Conservation (phyloP, 2,888 invertebrate species). For the Caenorhabditis sp. region DNA sequence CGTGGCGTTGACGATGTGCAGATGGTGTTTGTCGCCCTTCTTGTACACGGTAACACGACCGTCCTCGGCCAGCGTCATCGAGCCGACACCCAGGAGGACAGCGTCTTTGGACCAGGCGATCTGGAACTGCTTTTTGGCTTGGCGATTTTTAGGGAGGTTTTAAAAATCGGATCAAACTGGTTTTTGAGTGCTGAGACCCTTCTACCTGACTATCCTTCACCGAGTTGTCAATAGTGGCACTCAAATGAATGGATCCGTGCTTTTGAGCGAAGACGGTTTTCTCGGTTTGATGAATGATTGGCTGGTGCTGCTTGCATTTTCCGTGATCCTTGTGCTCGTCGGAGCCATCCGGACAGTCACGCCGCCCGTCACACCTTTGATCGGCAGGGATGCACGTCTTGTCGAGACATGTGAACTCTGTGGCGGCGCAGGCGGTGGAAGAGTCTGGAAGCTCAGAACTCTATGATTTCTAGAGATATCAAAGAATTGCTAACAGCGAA, state of each 20-base stretch:
- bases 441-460: slow-evolving; percentile 66
- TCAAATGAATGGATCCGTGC: slow-evolving; percentile 70
- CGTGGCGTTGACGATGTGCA: slow-evolving; percentile 68
- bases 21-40: slow-evolving; percentile 70
- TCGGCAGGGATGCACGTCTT: slow-evolving; percentile 73
- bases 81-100: slow-evolving; percentile 68
- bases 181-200: too few relatives aligned
- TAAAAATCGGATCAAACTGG: too few relatives aligned
- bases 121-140: slow-evolving; percentile 27
- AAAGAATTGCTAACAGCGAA: slow-evolving; percentile 7
- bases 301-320: slow-evolving; percentile 72
- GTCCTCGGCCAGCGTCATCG: slow-evolving; percentile 62
- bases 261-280: slow-evolving; percentile 68
- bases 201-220: slow-evolving; percentile 68
- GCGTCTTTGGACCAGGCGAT: slow-evolving; percentile 70
- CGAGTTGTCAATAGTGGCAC: slow-evolving; percentile 71
- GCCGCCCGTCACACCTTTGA: slow-evolving; percentile 90
- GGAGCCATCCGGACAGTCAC: slow-evolving; percentile 93
- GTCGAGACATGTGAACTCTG: slow-evolving; percentile 75
- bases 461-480: neutral
- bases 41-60: slow-evolving; percentile 69
- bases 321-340: slow-evolving; percentile 88
- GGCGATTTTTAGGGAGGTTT: neutral
- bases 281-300: slow-evolving; percentile 73
- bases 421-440: slow-evolving; percentile 67